These are phyloP conservation scores for Benitochromis conjunctus DNA, from an alignment of 2,113 vertebrate genomes.

Conservation along the genomic window DNA sequence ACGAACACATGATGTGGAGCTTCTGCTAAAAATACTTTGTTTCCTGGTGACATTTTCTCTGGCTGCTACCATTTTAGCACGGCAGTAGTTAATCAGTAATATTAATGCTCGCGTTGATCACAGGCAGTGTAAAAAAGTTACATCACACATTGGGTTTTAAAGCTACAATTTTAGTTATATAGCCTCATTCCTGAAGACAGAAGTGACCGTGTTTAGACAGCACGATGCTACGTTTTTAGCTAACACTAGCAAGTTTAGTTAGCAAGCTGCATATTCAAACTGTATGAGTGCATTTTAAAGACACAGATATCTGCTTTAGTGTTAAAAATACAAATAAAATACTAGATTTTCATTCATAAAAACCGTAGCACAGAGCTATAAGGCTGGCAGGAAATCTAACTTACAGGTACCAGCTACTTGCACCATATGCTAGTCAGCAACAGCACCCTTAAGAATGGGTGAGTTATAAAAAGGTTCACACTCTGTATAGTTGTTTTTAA, in stretches of 20 bases:
- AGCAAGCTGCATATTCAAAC: not conserved
- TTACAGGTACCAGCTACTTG: not conserved
- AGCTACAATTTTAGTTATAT: not conserved
- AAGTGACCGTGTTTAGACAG: not conserved
- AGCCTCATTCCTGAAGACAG: not conserved
- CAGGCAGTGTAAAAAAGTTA: not conserved
- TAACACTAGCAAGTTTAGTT: not conserved
- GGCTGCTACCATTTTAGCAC: not conserved
- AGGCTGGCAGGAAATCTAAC: not conserved
- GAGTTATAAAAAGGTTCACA: not conserved
- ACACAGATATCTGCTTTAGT: not conserved
- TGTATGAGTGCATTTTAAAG: not conserved
- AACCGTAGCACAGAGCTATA: accelerated
- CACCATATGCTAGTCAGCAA: not conserved
- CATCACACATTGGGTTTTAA: not conserved
- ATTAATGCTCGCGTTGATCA: not conserved
- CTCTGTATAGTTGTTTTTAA: not conserved
- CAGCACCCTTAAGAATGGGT: not conserved
- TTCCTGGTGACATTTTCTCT: not conserved
- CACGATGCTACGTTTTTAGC: not conserved
- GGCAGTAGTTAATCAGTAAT: not conserved
- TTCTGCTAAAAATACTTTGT: not conserved
- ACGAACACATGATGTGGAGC: not conserved
- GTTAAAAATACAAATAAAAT: not conserved
- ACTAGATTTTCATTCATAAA: not conserved